Evolutionary conservation across 2,113 vertebrate genomes (phyloP), one percentile per base, ranked within the genome.

Genomic region (Steatornis caripensis): DNA sequence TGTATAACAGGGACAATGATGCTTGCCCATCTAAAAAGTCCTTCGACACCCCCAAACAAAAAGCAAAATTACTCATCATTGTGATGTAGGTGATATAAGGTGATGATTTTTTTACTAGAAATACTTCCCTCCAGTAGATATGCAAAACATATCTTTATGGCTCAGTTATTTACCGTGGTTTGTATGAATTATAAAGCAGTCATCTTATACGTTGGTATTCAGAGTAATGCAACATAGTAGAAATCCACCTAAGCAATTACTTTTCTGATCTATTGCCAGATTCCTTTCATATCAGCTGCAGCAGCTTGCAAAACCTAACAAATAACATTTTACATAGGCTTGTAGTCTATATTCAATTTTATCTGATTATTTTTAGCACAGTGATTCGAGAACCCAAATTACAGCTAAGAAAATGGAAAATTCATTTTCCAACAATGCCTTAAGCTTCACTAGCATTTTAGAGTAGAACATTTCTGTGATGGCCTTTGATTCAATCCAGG

Each of bases 401-500:
- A 95, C 97, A 97, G 84, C 95, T 96, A 97, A 97, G 96, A 98
- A 98, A 98, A 98, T 97, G 95, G 97, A 97, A 97, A 98, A 98
- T 98, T 97, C 97, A 98, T 98, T 98, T 98, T 98, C 96, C 96
- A 89, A 96, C 98, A 97, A 97, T 97, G 97, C 96, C 95, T 93
- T 97, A 97, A 97, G 97, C 97, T 97, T 97, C 97, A 95, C 92
- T 96, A 97, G 97, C 96, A 97, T 98, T 98, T 98, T 95, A 91
- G 97, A 97, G 95, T 91, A 96, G 95, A 98, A 93, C 97, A 98
- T 98, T 98, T 98, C 97, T 98, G 98, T 97, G 96, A 98, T 98
- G 97, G 98, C 98, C 98, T 98, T 98, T 99, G 98, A 99, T 99
- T 99, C 98, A 98, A 98, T 98, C 97, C 98, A 96, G 97, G 97